These are phyloP conservation scores for Axinella damicornis DNA, from an alignment of 37 sponge, comb jelly and placozoan genomes.

Conservation along the genomic window DNA sequence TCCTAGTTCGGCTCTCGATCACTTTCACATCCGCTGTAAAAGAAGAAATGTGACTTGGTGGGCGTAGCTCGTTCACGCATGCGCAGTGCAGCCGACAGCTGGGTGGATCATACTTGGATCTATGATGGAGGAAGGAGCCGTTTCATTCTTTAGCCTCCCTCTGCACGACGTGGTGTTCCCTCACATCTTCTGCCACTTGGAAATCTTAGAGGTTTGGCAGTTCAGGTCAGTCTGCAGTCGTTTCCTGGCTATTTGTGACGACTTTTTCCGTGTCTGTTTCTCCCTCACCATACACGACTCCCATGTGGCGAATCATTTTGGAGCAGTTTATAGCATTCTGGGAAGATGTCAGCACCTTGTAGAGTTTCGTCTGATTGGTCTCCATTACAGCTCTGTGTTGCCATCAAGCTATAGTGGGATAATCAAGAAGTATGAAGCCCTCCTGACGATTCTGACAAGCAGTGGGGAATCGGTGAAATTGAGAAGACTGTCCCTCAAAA, in stretches of 20 bases:
- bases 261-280: too few species aligned
- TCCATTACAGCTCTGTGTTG: too few species aligned
- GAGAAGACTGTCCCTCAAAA: too few species aligned
- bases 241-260: background rate
- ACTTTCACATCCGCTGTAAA: background rate
- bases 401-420: too few species aligned
- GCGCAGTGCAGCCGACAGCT: background rate
- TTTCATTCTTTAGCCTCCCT: slow-evolving; percentile 15
- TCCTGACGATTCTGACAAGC: too few species aligned
- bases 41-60: background rate
- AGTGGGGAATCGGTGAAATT: too few species aligned
- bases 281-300: too few species aligned
- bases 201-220: slow-evolving; percentile 26
- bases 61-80: background rate
- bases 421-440: too few species aligned
- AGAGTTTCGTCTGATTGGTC: background rate
- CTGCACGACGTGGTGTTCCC: slow-evolving; percentile 37
- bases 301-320: background rate
- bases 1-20: background rate
- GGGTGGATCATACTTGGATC: too few species aligned
- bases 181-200: slow-evolving; percentile 28
- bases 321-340: slow-evolving; percentile 12
- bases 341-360: background rate
- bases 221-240: slow-evolving; percentile 23
- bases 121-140: too few species aligned